Base-by-base conservation (phyloP, 2,888 invertebrate species). In the Tachina lurida region DNA sequence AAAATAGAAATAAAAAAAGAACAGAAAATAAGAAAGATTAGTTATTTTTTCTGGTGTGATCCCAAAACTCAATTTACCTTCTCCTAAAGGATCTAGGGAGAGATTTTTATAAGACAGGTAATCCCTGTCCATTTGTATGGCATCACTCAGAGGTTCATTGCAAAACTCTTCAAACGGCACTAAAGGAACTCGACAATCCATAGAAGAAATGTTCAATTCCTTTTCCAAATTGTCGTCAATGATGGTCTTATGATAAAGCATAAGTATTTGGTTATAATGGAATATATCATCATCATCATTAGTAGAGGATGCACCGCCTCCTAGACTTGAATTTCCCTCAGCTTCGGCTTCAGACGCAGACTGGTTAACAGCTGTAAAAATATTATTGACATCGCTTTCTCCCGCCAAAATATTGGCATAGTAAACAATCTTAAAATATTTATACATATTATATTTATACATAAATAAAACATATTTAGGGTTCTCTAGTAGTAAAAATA, bases 101-200 rank as follows among this genome's bases (percentile, higher is more conserved):
- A 91, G 95, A 89, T 95, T 96, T 93, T 97, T 97, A 93, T 96
- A 98, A 92, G 97, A 96, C 68, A 97, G 96, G 93, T 97, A 98
- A 93, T 98, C 98, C 91, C 96, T 95, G 92, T 98, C 97, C 96
- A 98, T 98, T 94, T 98, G 97, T 87, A 98, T 96, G 79, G 95
- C 95, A 92, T 98, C 98, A 93, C 98, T 98, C 68, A 98, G 94
- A 1, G 97, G 96, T 92, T 98, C 98, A 92, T 98, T 98, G 93
- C 98, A 97, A 93, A 98, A 98, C 90, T 98, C 98, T 87, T 96
- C 95, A 90, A 96, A 97, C 79, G 97, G 95, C 91, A 98, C 94
- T 89, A 95, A 94, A 52, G 98, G 98, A 90, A 95, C 95, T 68
- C 97, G 95, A 91, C 97, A 96, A 91, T 98, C 97, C 90, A 91